Evolutionary conservation across 2,797 vertebrate genomes (phyloP), one percentile per base, ranked within the genome.

Genomic region (Epinephelus coioides): DNA sequence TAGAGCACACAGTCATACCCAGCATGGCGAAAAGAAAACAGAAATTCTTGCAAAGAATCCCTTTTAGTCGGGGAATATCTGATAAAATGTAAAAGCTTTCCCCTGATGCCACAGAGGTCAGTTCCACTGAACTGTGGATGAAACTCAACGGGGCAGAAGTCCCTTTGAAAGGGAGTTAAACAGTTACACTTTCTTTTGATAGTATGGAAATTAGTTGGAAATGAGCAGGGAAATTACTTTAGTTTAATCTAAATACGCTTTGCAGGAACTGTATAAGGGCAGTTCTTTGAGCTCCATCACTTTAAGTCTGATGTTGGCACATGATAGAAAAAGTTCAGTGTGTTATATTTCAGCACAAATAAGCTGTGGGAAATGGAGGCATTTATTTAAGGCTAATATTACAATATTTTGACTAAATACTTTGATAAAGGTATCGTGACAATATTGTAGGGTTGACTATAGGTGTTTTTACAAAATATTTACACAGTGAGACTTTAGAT

Each of bases 111-210:
- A 18, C 30, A 44, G 19, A 17, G 6, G 1, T 61, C 23, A 62
- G 55, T 88, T 87, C 72, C 47, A 78, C 7, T 46, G 49, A 88
- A 77, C 17, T 18, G 15, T 30, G 4, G 27, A n/a, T 54, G 40
- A 79, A 76, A 78, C 34, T 38, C 8, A 3, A 30, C 27, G 12
- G 55, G 14, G n/a, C 51, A 69, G 15, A 81, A 77, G 2, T 73
- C 60, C 72, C 76, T 21, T 54, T 67, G 9, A 38, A 49, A 59
- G 43, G 19, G 11, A 8, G 18, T 21, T 74, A 4, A 18, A 63
- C 14, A 23, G 19, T 44, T 75, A 50, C 51, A 4, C 10, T 78
- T 67, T 79, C 12, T 38, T 14, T 9, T 57, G 3, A 59, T 38
- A 17, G 10, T 5, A 1, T 23, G 27, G 6, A 47, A 30, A 27